Evolutionary conservation across 1,140 invertebrate species (phyloP), one percentile per base, ranked within the genome.

Genomic region (Ceratosolen fusciceps): DNA sequence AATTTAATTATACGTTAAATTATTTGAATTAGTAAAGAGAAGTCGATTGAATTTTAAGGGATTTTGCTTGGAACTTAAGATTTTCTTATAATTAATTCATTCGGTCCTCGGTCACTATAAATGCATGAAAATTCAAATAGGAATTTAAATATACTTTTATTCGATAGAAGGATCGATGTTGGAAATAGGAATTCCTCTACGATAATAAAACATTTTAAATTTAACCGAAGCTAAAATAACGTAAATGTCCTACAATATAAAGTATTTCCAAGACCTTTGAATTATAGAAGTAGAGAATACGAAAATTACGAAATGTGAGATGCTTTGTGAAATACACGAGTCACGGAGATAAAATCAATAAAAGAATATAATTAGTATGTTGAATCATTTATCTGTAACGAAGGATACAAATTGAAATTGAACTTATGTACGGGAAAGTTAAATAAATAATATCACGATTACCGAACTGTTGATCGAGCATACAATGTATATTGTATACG

Each of bases 401-500:
- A 79, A 62, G 52, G 24, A 71, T 37, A 75, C 37, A 56, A 47
- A 52, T 37, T 21, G 21, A 1, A 31, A 47, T 49, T 65, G 0
- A 65, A 43, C 70, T 19, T 56, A 62, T 74, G 60, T 67, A 74
- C 52, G 24, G 24, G 58, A 26, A 24, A 74, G 24, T 74, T 75
- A n/a, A n/a, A n/a, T n/a, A n/a, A 71, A 75, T 62, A 75, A 67
- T 80, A 80, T 71, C 43, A 74, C 54, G 60, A 75, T 39, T 75
- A 75, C 75, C 19, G 43, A 75, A 75, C 70, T 80, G 72, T 80
- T 80, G 31, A 75, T 43, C 70, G 71, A 67, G 56, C 68, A 68
- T 31, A 74, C 43, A 19, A 19, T 47, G 43, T 47, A 9, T 47
- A 47, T 47, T 9, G 43, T 47, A 47, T 7, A 16, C 16, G 7